Percentiles rank a stretch among this genome's conserved stretches.
phyloP scores from a whole-genome alignment of 2,797 vertebrate genomes.

The Protonibea diacanthus region DNA sequence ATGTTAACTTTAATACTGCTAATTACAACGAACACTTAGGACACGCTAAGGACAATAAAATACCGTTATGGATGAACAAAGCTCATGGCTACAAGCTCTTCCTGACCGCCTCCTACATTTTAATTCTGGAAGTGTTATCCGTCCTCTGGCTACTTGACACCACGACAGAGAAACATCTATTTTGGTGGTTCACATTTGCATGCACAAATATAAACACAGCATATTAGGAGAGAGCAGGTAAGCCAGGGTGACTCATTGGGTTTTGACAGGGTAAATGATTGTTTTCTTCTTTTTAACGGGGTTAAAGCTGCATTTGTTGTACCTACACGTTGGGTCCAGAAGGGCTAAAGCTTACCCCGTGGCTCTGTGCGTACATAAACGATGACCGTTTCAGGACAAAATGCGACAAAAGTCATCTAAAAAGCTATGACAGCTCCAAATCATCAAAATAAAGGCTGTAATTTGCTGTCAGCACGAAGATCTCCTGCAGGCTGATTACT shows the following conservation, averaged over 20 bases:
- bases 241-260: not conserved
- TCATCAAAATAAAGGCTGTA: constrained; percentile 4
- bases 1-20: not conserved
- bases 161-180: constrained; percentile 5
- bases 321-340: not conserved
- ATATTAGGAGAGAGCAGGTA: constrained; percentile 1
- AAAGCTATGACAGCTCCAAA: not conserved
- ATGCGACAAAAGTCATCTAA: not conserved
- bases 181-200: not conserved
- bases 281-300: constrained; percentile 3
- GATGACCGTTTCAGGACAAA: not conserved
- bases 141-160: constrained; percentile 13
- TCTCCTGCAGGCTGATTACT: constrained; percentile 32
- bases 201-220: constrained; percentile 9
- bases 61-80: not conserved
- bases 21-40: too few species aligned
- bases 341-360: not conserved
- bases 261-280: not conserved
- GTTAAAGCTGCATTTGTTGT: not conserved
- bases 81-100: not conserved
- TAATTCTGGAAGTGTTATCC: constrained; percentile 4
- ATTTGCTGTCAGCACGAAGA: constrained; percentile 13
- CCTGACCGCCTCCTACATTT: not conserved
- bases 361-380: not conserved
- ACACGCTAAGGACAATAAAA: not conserved